Evolutionary conservation across 2,113 vertebrate genomes (phyloP), one percentile per base, ranked within the genome.

Genomic region (Bubalus kerabau): DNA sequence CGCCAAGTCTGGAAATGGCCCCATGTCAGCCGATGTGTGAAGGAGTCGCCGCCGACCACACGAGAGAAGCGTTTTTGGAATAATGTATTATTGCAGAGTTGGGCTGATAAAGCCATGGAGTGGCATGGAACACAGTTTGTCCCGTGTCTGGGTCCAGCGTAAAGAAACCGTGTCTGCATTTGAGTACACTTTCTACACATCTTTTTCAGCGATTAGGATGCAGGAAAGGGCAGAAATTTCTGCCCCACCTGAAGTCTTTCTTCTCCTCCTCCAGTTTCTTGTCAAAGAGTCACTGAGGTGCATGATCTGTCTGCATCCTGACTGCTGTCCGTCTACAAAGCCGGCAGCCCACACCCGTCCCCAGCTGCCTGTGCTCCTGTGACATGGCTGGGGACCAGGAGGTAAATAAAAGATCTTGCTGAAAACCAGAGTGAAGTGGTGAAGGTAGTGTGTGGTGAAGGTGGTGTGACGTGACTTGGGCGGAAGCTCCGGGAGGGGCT

Each of bases 371-470:
- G 84, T 13, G 56, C 98, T 97, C 95, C 71, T 85, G 96, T 28
- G 92, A 96, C 54, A 46, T 64, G 94, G 97, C 89, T 94, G 94
- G 97, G 97, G 97, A 98, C 95, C 84, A 97, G 98, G 98, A 96
- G 98, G 90, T 91, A 96, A 99, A 99, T 99, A 99, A 99, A 99
- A 94, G 83, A 92, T 97, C 96, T 98, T 98, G 98, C 98, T 98
- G 98, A 98, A 98, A 98, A 91, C 95, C 96, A 54, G 93, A 82
- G 0, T 1, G 16, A 43, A 19, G 43, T 95, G 92, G 78, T 71
- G 1, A 11, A 0, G 46, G 46, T 83, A 3, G 6, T 94, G 56
- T 89, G 15, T 94, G 92, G 78, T 71, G 1, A 11, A 0, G 46
- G 46, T 83, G 4, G 6, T 94, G 60, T 89, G 16, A 12, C 0